Evolutionary conservation across 2,888 invertebrate genomes (phyloP).

Genomic region (Drosophila formosana): DNA sequence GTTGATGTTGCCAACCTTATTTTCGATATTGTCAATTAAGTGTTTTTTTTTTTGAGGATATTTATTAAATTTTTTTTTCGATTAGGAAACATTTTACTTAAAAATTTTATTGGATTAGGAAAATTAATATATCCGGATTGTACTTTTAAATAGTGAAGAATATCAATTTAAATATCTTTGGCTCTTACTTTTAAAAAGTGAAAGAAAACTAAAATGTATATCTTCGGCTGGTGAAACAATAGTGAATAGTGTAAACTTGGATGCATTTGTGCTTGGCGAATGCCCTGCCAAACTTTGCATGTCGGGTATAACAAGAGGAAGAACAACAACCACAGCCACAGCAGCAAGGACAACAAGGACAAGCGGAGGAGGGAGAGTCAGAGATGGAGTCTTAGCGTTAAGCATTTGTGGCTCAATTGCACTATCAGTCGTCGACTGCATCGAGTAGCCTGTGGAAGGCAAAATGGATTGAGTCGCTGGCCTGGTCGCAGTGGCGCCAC

Average conservation of each 20-base stretch:
- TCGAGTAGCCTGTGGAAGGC: background rate
- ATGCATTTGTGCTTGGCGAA: background rate
- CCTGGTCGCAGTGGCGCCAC: constrained; percentile 34
- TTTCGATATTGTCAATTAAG: no score
- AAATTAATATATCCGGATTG: background rate
- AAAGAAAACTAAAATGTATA: no score
- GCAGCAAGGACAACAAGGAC: background rate
- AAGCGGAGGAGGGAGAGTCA: background rate
- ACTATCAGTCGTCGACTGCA: background rate
- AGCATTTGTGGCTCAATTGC: constrained; percentile 40
- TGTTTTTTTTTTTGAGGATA: no score
- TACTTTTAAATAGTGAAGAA: no score
- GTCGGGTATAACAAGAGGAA: constrained; percentile 10
- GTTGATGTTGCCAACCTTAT: no score
- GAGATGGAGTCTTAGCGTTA: constrained; percentile 12
- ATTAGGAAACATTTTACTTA: no score
- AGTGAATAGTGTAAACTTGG: no score
- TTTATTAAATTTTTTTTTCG: no score
- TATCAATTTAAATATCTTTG: no score
- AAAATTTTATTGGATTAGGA: no score
- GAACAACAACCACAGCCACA: background rate
- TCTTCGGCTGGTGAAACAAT: no score
- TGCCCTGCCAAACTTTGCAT: background rate
- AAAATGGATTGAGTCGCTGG: background rate
- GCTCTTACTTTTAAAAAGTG: no score